Evolutionary conservation across 1,140 invertebrate species (phyloP), one percentile per base, ranked within the genome.

Genomic region (Campoletis sonorensis): DNA sequence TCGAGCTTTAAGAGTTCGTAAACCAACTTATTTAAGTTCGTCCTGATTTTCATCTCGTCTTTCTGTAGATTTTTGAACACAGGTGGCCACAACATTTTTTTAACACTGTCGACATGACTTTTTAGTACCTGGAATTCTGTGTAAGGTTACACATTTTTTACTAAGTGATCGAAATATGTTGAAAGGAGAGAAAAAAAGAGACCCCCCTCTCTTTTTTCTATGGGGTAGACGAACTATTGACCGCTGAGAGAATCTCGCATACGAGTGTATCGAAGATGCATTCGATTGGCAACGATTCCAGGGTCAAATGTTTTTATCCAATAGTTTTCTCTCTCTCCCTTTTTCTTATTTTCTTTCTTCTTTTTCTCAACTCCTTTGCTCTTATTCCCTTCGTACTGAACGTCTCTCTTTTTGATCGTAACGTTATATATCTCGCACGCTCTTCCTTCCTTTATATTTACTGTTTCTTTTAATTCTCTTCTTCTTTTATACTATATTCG

Each of bases 221-320:
- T 75, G 51, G 15, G 73, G 51, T 77, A 27, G 73, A 61, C 54
- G 73, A 77, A 77, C 73, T 77, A 77, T 77, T 77, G 73, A 64
- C 54, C 73, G 73, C n/a, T 54, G 16, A 58, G 54, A 21, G 27
- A 64, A 64, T 64, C 18, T 23, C 13, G 49, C 1, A 64, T 37
- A 40, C 73, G 51, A 77, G 30, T 51, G 73, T 54, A 77, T 27
- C 16, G 18, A 27, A n/a, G 73, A 54, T 75, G 21, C 72, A n/a
- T 49, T 30, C 49, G 51, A 33, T 27, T 26, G 23, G 51, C 54
- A 61, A 77, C 30, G 27, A 64, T 64, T 77, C 54, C 73, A 77
- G 73, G 27, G 73, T 77, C 73, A 77, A 77, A 64, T 33, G 27
- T 64, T 77, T 77, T 33, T 77, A 45, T 33, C 26, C 73, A 16